A percentile compares a stretch with the other conserved stretches of the same genome.
Evolutionary conservation across 2,888 invertebrate species (phyloP).

Genomic region (Pegoplata infirma): DNA sequence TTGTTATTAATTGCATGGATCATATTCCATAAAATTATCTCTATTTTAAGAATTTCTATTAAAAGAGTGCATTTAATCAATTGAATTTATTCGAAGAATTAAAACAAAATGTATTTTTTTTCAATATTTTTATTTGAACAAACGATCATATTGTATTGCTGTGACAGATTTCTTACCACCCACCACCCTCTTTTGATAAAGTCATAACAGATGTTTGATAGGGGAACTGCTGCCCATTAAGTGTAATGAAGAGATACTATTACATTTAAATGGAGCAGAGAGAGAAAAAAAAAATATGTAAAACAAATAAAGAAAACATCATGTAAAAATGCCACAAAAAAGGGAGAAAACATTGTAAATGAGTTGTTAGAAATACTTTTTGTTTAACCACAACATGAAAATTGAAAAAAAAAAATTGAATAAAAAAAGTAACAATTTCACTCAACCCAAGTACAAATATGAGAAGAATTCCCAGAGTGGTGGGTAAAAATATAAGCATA

Average conservation of each 20-base stretch:
- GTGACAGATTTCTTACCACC: background rate
- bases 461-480: background rate
- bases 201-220: conserved; percentile 42
- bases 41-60: conserved; percentile 6
- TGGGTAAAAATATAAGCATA: background rate
- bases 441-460: background rate
- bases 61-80: conserved; percentile 31
- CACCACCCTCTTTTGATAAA: background rate
- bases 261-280: conserved; percentile 40
- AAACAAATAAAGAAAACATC: background rate
- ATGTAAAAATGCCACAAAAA: conserved; percentile 5
- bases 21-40: conserved; percentile 23
- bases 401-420: conserved; percentile 21
- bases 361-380: conserved; percentile 22
- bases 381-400: conserved; percentile 45
- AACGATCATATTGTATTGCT: conserved; percentile 18
- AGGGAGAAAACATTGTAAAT: conserved; percentile 10
- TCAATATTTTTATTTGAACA: too few species aligned
- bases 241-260: conserved; percentile 48
- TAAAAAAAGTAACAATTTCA: too few species aligned
- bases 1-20: conserved; percentile 36
- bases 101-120: conserved; percentile 6
- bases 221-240: conserved; percentile 33
- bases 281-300: conserved; percentile 11
- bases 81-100: conserved; percentile 23